Percentiles rank a stretch among this genome's conserved stretches.
phyloP scores from a whole-genome alignment of 2,797 vertebrate genomes.

The Tarsius wallacei region DNA sequence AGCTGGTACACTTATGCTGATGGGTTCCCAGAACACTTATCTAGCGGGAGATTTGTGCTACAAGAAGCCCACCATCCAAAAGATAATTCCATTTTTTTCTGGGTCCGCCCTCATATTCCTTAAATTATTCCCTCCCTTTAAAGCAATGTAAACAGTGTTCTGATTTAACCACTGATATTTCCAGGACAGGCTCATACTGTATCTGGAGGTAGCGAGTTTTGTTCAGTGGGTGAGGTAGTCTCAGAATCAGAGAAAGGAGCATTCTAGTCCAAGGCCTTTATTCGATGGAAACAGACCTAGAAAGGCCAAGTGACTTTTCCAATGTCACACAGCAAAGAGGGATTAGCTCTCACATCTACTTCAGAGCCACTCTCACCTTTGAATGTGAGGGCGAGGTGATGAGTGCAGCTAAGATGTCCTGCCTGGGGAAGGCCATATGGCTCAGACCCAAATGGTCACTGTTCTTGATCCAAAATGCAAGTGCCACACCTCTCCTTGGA shows the following conservation, averaged over 20 bases:
- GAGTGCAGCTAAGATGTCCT: background rate
- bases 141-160: background rate
- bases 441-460: background rate
- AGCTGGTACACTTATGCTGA: no score
- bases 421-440: background rate
- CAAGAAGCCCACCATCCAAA: no score
- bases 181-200: background rate
- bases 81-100: no score
- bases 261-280: background rate
- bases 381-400: background rate
- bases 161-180: conserved; percentile 6
- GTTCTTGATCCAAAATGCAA: background rate
- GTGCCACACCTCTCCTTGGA: background rate
- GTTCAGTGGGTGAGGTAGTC: conserved; percentile 11
- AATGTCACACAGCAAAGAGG: conserved; percentile 16
- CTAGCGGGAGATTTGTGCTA: no score
- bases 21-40: no score
- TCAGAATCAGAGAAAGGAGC: conserved; percentile 51
- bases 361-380: background rate
- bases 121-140: background rate
- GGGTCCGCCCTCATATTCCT: background rate
- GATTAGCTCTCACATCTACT: conserved; percentile 4
- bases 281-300: conserved; percentile 1
- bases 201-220: background rate
- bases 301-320: background rate